Evolutionary conservation across 2,113 vertebrate species (phyloP), one percentile per base, ranked within the genome.

Genomic region (Bos indicus): DNA sequence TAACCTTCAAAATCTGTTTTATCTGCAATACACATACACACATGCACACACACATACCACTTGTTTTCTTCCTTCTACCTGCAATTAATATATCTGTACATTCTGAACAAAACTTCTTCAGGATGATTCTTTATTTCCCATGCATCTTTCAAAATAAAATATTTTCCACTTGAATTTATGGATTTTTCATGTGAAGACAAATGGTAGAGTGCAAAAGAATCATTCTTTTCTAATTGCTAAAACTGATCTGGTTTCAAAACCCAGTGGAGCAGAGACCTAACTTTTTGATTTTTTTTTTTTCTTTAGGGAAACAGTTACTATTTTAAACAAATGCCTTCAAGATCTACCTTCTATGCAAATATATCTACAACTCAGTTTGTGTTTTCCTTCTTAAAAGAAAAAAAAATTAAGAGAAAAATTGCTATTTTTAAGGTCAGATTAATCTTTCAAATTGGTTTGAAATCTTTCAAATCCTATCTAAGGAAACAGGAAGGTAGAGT

Each of bases 1-100:
- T 56, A 98, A 97, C 98, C 98, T 99, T 99, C 98, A 89, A 84
- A 99, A 99, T 99, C 99, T 98, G 98, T 99, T 99, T 99, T 99
- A 99, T 99, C 99, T 98, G 98, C 98, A 98, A 48, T 81, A 57
- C 54, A 74, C 74, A 94, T 30, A 78, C 94, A 96, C 82, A 95
- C 82, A 95, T 46, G 80, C 1, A 1, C 46, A 80, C 96, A 97
- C 48, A 96, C 95, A 94, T 15, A 40, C 23, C 0, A 83, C 96
- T 95, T 97, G 94, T 98, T 98, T 94, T 98, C 97, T 98, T 88
- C 91, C 94, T 98, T 98, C 96, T 95, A 67, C 13, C 97, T 98
- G 88, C 92, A 96, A 98, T 88, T 36, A 84, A 84, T 84, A 81
- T 25, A 67, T 52, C 78, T 3, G 10, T 43, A 82, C 4, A 26